phyloP scores from a whole-genome alignment of 2,888 invertebrate species.

The Idaea biselata region DNA sequence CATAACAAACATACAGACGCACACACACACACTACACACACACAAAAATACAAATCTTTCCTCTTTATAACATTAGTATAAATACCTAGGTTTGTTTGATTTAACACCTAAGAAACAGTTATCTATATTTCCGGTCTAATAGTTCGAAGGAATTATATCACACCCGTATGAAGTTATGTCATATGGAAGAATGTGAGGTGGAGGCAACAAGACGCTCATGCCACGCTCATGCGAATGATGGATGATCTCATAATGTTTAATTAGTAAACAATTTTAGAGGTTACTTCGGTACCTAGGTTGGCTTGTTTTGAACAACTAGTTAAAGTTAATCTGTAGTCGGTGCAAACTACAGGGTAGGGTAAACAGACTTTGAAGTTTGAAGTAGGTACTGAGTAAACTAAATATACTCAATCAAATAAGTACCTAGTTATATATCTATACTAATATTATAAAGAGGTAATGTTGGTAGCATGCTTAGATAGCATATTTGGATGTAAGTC shows the following conservation, averaged over 20 bases:
- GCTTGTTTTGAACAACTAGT: constrained; percentile 4
- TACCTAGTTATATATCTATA: no score
- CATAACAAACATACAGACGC: no score
- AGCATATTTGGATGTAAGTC: no score
- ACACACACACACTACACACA: no score
- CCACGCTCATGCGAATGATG: constrained; percentile 23
- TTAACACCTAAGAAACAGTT: constrained; percentile 1
- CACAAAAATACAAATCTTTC: no score
- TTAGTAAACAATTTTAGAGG: constrained; percentile 33
- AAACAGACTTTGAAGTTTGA: background rate
- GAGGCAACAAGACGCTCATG: constrained; percentile 2
- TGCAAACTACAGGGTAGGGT: background rate
- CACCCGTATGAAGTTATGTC: constrained; percentile 6
- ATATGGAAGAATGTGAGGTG: background rate
- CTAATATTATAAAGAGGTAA: no score
- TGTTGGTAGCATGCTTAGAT: no score
- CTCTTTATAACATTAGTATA: no score
- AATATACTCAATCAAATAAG: background rate
- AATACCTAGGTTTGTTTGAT: no score
- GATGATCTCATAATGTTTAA: constrained; percentile 37
- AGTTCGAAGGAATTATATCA: background rate
- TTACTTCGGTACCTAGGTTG: constrained; percentile 19
- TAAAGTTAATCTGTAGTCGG: constrained; percentile 15
- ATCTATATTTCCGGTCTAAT: background rate
- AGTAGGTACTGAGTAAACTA: no score